A percentile compares a stretch with the other conserved stretches of the same genome.
Conservation (phyloP, 2,888 invertebrate species). For the Dolichomitus sp. region DNA sequence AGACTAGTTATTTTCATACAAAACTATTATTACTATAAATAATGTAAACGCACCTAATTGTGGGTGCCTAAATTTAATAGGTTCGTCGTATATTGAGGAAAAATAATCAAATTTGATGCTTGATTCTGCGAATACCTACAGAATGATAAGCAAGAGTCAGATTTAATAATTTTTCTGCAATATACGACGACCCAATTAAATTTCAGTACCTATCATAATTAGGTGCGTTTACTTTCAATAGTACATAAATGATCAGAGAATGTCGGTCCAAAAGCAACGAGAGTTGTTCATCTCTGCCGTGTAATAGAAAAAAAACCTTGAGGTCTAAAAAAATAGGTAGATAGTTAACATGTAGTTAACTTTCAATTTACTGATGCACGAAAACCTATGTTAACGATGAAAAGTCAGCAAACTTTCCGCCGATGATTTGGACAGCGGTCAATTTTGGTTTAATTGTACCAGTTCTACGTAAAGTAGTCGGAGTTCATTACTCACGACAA, state of each 20-base stretch:
- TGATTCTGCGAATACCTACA: no score
- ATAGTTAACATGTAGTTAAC: background rate
- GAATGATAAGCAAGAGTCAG: no score
- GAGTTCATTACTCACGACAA: conserved; percentile 55
- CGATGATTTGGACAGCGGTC: background rate
- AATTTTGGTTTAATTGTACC: conserved; percentile 13
- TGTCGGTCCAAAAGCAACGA: background rate
- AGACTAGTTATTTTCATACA: no score
- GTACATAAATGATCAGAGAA: background rate
- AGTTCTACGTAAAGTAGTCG: background rate
- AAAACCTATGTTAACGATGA: background rate
- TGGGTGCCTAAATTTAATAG: no score
- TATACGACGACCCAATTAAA: no score
- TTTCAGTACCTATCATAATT: no score
- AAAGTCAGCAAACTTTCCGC: conserved; percentile 4
- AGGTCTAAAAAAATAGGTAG: background rate
- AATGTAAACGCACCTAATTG: no score
- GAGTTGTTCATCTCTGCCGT: background rate
- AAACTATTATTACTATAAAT: no score
- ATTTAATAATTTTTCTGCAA: no score
- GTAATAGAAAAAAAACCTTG: background rate
- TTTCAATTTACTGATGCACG: background rate
- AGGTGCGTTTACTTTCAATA: no score
- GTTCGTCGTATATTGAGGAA: no score
- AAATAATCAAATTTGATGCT: no score